Evolutionary conservation across 2,113 vertebrate species (phyloP).

Genomic region (Mungos mungo): DNA sequence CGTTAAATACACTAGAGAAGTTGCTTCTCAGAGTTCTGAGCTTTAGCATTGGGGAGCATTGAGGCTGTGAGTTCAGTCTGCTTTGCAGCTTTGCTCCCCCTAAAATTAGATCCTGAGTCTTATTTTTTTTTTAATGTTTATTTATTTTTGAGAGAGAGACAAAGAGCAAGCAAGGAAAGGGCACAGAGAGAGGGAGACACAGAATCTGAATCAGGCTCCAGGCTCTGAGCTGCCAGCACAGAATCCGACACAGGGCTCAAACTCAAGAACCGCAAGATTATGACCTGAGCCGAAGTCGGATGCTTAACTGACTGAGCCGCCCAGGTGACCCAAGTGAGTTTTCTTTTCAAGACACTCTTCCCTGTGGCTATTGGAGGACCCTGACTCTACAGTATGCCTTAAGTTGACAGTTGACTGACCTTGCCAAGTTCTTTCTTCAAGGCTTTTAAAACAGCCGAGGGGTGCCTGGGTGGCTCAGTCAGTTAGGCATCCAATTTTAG

Average conservation of each 20-base stretch:
- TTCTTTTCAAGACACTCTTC: neutral
- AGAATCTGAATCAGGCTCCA: no score
- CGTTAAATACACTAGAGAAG: neutral
- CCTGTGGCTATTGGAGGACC: neutral
- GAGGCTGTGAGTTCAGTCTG: neutral
- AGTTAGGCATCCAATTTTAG: no score
- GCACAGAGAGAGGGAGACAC: no score
- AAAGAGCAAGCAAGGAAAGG: no score
- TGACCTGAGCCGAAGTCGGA: no score
- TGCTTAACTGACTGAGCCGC: no score
- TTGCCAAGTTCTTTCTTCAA: neutral
- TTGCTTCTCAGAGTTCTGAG: neutral
- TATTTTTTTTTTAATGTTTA: neutral
- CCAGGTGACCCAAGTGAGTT: neutral
- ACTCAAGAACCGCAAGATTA: no score
- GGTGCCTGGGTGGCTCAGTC: no score
- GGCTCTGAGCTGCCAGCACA: no score
- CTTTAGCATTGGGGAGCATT: neutral
- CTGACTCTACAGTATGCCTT: neutral
- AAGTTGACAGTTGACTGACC: neutral
- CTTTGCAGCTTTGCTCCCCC: neutral
- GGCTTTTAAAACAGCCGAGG: no score
- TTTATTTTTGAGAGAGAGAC: no score
- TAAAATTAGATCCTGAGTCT: neutral
- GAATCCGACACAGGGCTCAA: no score